A percentile compares a stretch with the other conserved stretches of the same genome.
These are phyloP conservation scores for Glyptemys insculpta DNA, from an alignment of 2,797 vertebrate genomes.

Conservation along the genomic window DNA sequence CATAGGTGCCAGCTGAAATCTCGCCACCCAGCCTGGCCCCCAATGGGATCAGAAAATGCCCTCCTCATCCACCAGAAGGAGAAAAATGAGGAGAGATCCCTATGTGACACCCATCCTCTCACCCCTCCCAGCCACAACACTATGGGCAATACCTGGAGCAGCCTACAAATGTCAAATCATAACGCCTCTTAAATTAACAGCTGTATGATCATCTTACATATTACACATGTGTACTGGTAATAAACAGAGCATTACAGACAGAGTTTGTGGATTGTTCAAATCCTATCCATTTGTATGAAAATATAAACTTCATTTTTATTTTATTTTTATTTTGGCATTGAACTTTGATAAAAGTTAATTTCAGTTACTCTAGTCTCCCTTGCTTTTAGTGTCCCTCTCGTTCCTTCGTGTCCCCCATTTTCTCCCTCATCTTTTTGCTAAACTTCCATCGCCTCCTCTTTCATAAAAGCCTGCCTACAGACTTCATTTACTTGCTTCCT, in stretches of 20 bases:
- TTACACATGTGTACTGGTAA: not conserved
- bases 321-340: not conserved
- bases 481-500: not conserved
- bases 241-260: not conserved
- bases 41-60: not conserved
- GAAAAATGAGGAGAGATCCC: rapidly evolving
- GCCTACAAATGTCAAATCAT: not conserved
- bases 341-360: not conserved
- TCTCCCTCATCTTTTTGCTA: not conserved
- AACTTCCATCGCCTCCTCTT: not conserved
- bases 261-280: not conserved
- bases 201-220: rapidly evolving
- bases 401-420: not conserved
- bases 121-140: not conserved
- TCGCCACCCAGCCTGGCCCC: not conserved
- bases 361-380: rapidly evolving
- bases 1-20: not conserved
- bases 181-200: not conserved
- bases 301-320: not conserved
- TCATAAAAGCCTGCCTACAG: not conserved
- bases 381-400: not conserved
- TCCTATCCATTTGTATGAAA: not conserved
- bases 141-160: rapidly evolving
- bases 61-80: not conserved
- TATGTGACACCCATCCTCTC: rapidly evolving